Percentiles rank a stretch among this genome's conserved stretches.
phyloP scores from a whole-genome alignment of 2,797 vertebrate genomes.

The Esox masquinongy region DNA sequence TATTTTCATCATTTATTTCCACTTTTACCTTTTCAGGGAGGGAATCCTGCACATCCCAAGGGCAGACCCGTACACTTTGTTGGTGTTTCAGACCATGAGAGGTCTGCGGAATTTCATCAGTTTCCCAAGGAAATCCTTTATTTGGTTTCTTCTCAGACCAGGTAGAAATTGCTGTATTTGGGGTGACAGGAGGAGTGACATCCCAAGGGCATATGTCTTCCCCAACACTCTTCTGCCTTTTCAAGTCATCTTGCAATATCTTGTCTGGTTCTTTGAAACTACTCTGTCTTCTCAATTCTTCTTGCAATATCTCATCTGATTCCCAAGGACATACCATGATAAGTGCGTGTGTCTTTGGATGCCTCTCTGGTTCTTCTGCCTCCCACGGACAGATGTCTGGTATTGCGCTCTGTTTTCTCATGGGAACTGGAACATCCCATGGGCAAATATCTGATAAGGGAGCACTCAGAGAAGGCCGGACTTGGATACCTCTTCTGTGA shows the following conservation, averaged over 20 bases:
- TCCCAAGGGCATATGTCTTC: constrained; percentile 61
- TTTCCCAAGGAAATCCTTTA: constrained; percentile 68
- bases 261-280: background rate
- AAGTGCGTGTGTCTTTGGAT: constrained; percentile 50
- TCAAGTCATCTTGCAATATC: constrained; percentile 29
- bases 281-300: constrained; percentile 40
- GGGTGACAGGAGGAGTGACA: constrained; percentile 28
- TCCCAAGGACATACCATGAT: constrained; percentile 58
- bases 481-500: constrained; percentile 61
- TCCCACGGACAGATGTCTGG: constrained; percentile 55
- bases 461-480: constrained; percentile 48
- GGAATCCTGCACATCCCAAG: constrained; percentile 55
- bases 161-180: constrained; percentile 33
- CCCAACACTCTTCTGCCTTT: constrained; percentile 29
- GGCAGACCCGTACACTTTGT: constrained; percentile 53
- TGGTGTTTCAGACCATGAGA: constrained; percentile 37
- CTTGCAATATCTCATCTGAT: constrained; percentile 23
- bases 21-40: constrained; percentile 35
- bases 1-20: constrained; percentile 67
- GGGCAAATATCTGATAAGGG: constrained; percentile 63
- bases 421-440: constrained; percentile 61
- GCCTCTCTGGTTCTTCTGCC: constrained; percentile 12
- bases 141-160: constrained; percentile 26
- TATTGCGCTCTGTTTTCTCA: constrained; percentile 58
- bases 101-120: constrained; percentile 37